Evolutionary conservation across 2,797 vertebrate genomes (phyloP).

Genomic region (Tiaroga cobitis): DNA sequence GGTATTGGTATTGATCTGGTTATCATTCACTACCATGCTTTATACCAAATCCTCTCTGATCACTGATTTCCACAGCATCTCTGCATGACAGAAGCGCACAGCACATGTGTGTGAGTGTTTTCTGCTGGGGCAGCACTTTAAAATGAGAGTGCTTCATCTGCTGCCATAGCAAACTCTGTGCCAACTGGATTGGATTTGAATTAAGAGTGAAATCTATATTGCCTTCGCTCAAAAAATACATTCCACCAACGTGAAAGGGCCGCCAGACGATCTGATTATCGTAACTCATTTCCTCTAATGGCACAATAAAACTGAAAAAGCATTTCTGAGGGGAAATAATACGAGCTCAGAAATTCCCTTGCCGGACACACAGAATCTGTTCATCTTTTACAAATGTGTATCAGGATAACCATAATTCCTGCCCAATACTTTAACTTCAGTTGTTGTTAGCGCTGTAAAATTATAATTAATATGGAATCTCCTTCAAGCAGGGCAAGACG

Average conservation of each 20-base stretch:
- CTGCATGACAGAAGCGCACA: not conserved
- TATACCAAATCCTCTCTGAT: not conserved
- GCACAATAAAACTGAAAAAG: conserved; percentile 8
- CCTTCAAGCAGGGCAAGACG: not conserved
- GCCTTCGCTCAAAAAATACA: not conserved
- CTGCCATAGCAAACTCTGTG: not conserved
- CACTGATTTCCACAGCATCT: not conserved
- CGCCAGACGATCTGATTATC: not conserved
- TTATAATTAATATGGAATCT: not conserved
- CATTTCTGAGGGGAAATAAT: not conserved
- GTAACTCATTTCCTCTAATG: conserved; percentile 24
- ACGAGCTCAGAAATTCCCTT: not conserved
- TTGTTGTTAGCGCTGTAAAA: not conserved
- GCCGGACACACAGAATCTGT: not conserved
- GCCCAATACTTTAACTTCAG: not conserved
- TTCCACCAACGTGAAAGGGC: not conserved
- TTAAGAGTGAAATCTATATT: conserved; percentile 13
- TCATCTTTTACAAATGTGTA: not conserved
- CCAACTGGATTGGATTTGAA: conserved; percentile 18
- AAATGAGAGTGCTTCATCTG: conserved; percentile 5
- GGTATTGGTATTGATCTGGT: not conserved
- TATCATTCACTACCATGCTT: not conserved
- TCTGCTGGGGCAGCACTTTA: conserved; percentile 18
- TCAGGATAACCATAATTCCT: not conserved
- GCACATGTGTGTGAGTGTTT: not conserved